phyloP scores from a whole-genome alignment of 2,888 invertebrate species.

The Cataglyphis albicans region DNA sequence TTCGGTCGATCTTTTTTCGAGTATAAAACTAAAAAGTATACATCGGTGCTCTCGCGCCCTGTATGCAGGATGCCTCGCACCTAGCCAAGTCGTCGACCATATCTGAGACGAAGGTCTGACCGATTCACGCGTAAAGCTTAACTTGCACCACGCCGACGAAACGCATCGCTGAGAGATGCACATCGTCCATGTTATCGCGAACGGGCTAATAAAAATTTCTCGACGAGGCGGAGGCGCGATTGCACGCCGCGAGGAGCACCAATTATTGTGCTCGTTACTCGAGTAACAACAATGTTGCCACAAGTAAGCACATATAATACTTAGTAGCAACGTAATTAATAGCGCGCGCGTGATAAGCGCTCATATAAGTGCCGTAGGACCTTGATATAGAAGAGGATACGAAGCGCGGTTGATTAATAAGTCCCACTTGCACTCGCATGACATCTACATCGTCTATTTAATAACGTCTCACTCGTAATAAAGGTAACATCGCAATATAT shows the following conservation, averaged over 20 bases:
- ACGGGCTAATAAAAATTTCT: constrained; percentile 41
- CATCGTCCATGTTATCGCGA: constrained; percentile 19
- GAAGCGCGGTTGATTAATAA: neutral
- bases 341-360: neutral
- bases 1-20: too few species aligned
- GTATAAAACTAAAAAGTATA: neutral
- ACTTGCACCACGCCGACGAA: constrained; percentile 14
- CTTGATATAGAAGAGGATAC: neutral
- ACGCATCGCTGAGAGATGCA: neutral
- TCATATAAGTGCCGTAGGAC: neutral
- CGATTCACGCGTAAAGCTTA: constrained; percentile 26
- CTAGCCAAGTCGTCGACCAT: neutral
- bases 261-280: constrained; percentile 52
- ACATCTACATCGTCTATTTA: constrained; percentile 3
- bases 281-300: constrained; percentile 12
- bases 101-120: neutral
- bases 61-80: neutral
- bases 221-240: neutral
- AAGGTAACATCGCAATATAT: neutral
- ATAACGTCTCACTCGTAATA: neutral
- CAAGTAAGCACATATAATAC: constrained; percentile 10
- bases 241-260: constrained; percentile 2
- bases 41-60: neutral
- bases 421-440: neutral
- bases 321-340: neutral